Conservation (phyloP, 2,888 invertebrate genomes). For the Anthrax anthrax region DNA sequence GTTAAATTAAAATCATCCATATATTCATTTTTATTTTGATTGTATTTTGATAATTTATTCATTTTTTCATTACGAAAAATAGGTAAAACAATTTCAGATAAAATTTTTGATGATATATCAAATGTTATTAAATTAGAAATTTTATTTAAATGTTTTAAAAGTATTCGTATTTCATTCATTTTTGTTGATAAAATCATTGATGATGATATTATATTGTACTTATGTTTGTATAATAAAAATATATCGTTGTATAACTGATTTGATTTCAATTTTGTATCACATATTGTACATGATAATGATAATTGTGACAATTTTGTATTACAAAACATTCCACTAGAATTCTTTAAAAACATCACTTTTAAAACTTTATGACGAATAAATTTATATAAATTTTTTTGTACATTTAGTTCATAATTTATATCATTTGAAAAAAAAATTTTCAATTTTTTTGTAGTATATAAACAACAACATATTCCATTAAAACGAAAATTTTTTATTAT, state of each 20-base stretch:
- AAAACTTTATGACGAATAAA: conserved; percentile 26
- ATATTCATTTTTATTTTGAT: background rate
- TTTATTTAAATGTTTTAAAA: conserved; percentile 28
- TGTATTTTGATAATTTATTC: background rate
- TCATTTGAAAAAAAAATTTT: conserved; percentile 17
- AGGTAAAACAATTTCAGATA: conserved; percentile 29
- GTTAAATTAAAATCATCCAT: background rate
- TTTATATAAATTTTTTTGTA: conserved; percentile 25
- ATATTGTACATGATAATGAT: conserved; percentile 17
- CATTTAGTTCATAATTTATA: conserved; percentile 15
- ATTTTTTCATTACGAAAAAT: conserved; percentile 25
- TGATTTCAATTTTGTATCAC: conserved; percentile 26
- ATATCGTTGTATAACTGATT: conserved; percentile 22
- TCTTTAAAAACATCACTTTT: conserved; percentile 21
- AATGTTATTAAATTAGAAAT: conserved; percentile 25
- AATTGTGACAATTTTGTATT: no score
- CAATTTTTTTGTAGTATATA: conserved; percentile 22
- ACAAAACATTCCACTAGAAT: background rate
- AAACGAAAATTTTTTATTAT: conserved; percentile 23
- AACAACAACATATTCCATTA: conserved; percentile 30
- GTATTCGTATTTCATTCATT: conserved; percentile 14
- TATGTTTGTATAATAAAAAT: conserved; percentile 19
- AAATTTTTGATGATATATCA: conserved; percentile 24
- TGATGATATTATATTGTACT: conserved; percentile 9
- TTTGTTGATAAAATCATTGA: conserved; percentile 3